Evolutionary conservation across 2,113 vertebrate genomes (phyloP).

Genomic region (Gymnarchus niloticus): DNA sequence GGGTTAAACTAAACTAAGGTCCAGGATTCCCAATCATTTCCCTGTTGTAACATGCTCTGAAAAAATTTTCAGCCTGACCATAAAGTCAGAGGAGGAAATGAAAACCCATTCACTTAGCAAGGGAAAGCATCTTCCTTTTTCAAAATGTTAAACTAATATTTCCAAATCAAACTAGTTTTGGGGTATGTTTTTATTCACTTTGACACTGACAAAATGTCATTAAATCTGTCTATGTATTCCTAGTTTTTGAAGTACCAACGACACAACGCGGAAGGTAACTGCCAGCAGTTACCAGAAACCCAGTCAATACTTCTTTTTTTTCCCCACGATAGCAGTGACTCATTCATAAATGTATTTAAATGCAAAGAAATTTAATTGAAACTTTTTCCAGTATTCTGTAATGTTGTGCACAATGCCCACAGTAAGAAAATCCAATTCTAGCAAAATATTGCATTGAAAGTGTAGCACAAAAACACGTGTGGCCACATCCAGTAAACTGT

Average conservation of each 20-base stretch:
- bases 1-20: background rate
- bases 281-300: slow-evolving; percentile 61
- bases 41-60: background rate
- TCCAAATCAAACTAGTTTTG: background rate
- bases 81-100: background rate
- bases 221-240: background rate
- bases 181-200: slow-evolving; percentile 1
- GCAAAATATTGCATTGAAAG: slow-evolving; percentile 17
- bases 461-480: background rate
- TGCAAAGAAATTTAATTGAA: background rate
- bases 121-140: background rate
- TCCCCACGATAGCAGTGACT: background rate
- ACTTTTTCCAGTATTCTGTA: background rate
- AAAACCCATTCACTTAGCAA: background rate
- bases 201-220: background rate
- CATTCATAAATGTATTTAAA: slow-evolving; percentile 14
- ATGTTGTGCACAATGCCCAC: slow-evolving; percentile 24
- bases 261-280: slow-evolving; percentile 44
- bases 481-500: background rate
- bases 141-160: background rate
- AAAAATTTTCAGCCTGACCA: background rate
- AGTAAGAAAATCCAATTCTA: slow-evolving; percentile 18
- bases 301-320: slow-evolving; percentile 29
- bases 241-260: slow-evolving; percentile 33
- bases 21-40: background rate